phyloP scores from a whole-genome alignment of 2,113 vertebrate species.

The Phalacrocorax brasilianus region DNA sequence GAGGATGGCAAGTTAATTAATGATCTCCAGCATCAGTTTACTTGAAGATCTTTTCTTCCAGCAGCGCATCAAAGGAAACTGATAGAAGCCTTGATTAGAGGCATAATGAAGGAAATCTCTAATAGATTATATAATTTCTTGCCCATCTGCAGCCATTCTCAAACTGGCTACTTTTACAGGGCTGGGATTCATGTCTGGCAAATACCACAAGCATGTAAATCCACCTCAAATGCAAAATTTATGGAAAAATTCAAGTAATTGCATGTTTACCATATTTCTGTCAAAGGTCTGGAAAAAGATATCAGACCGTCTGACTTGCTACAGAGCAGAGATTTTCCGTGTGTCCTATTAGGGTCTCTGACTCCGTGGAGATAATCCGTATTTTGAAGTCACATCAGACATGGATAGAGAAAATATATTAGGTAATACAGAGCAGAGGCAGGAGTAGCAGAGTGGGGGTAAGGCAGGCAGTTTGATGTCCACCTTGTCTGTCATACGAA shows the following conservation, averaged over 20 bases:
- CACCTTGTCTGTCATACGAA: background rate
- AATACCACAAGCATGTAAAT: conserved; percentile 64
- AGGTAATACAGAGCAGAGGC: background rate
- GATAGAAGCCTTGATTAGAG: conserved; percentile 72
- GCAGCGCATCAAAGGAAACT: conserved; percentile 66
- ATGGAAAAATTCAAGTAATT: conserved; percentile 58
- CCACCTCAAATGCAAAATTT: conserved; percentile 54
- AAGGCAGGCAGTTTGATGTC: background rate
- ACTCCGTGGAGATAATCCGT: background rate
- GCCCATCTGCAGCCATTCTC: conserved; percentile 54
- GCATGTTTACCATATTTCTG: conserved; percentile 66
- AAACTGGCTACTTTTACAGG: conserved; percentile 21
- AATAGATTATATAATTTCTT: conserved; percentile 70
- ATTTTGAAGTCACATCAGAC: conserved; percentile 10
- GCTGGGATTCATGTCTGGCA: conserved; percentile 20
- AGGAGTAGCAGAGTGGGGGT: background rate
- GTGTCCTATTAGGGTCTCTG: background rate
- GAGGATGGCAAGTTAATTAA: conserved; percentile 72
- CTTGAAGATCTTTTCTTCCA: conserved; percentile 66
- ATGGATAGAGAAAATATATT: background rate
- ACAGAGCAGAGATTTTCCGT: background rate
- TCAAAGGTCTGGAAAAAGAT: conserved; percentile 49
- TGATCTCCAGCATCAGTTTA: conserved; percentile 72
- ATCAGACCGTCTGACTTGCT: background rate
- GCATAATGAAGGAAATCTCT: conserved; percentile 74